phyloP scores from a whole-genome alignment of 2,888 invertebrate species.

The Diloba caeruleocephala region DNA sequence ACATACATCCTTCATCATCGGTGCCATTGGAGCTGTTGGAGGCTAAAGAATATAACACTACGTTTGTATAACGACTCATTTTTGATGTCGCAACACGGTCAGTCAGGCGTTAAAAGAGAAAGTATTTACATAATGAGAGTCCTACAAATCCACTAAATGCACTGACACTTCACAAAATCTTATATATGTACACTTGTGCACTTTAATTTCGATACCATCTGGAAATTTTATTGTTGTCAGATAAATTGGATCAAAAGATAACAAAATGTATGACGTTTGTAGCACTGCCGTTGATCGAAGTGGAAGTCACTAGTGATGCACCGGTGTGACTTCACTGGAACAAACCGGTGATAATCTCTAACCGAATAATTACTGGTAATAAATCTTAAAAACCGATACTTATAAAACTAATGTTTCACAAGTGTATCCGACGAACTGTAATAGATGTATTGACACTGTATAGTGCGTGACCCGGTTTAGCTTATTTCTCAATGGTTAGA shows the following conservation, averaged over 20 bases:
- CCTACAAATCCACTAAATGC: constrained; percentile 49
- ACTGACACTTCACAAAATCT: constrained; percentile 55
- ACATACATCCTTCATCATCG: constrained; percentile 79
- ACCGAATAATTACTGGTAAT: too few species aligned
- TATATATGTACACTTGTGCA: constrained; percentile 49
- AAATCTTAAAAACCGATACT: too few species aligned
- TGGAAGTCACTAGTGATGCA: too few species aligned
- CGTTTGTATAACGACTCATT: constrained; percentile 73
- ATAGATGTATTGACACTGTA: too few species aligned
- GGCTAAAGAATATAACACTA: constrained; percentile 62
- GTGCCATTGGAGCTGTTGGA: constrained; percentile 63
- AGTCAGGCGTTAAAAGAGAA: constrained; percentile 71
- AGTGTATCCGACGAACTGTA: too few species aligned
- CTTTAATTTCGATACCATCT: constrained; percentile 61
- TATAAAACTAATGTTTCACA: too few species aligned
- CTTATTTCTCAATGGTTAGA: too few species aligned
- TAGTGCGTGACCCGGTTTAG: too few species aligned
- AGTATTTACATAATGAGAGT: constrained; percentile 77
- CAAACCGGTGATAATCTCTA: too few species aligned
- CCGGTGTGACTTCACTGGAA: too few species aligned
- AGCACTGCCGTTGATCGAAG: constrained; percentile 10
- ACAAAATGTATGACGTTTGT: constrained; percentile 49
- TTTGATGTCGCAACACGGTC: constrained; percentile 78
- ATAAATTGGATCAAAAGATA: constrained; percentile 45
- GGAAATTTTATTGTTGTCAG: constrained; percentile 56